A percentile compares a stretch with the other conserved stretches of the same genome.
Evolutionary conservation across 2,888 invertebrate species (phyloP).

Genomic region (Macrosoma leucophasiata): DNA sequence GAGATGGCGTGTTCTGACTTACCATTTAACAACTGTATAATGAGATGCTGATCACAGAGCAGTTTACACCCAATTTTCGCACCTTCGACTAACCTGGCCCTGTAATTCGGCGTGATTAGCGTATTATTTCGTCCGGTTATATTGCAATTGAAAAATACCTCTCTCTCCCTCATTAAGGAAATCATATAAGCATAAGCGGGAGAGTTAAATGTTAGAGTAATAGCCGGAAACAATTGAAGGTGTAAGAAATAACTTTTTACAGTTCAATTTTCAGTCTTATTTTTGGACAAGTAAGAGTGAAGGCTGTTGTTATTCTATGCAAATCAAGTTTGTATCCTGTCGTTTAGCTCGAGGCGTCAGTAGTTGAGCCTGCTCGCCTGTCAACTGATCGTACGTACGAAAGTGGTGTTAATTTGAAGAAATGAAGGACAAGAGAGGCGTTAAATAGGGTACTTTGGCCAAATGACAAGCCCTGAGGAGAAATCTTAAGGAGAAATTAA

Average conservation of each 20-base stretch:
- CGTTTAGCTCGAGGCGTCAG: slow-evolving; percentile 18
- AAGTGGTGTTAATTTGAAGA: slow-evolving; percentile 31
- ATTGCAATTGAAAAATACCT: slow-evolving; percentile 21
- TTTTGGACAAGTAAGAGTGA: no score
- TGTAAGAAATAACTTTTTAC: no score
- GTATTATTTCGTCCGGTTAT: slow-evolving; percentile 23
- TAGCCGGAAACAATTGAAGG: no score
- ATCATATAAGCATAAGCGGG: slow-evolving; percentile 17
- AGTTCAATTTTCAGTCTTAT: no score
- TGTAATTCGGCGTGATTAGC: slow-evolving; percentile 56
- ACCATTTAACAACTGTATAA: slow-evolving; percentile 28
- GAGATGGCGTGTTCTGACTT: slow-evolving; percentile 30
- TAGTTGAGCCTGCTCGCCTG: slow-evolving; percentile 25
- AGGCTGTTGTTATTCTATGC: no score
- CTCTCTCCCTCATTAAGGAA: slow-evolving; percentile 18
- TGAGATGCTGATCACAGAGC: slow-evolving; percentile 32
- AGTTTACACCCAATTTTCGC: slow-evolving; percentile 65
- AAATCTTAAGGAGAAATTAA: no score
- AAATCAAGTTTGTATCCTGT: no score
- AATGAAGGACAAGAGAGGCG: slow-evolving; percentile 32
- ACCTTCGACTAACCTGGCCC: slow-evolving; percentile 42
- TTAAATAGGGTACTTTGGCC: slow-evolving; percentile 30
- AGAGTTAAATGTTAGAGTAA: no score
- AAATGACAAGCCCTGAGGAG: no score
- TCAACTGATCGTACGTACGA: slow-evolving; percentile 25